Evolutionary conservation across 2,797 vertebrate genomes (phyloP), one percentile per base, ranked within the genome.

Genomic region (Hylomyscus alleni): DNA sequence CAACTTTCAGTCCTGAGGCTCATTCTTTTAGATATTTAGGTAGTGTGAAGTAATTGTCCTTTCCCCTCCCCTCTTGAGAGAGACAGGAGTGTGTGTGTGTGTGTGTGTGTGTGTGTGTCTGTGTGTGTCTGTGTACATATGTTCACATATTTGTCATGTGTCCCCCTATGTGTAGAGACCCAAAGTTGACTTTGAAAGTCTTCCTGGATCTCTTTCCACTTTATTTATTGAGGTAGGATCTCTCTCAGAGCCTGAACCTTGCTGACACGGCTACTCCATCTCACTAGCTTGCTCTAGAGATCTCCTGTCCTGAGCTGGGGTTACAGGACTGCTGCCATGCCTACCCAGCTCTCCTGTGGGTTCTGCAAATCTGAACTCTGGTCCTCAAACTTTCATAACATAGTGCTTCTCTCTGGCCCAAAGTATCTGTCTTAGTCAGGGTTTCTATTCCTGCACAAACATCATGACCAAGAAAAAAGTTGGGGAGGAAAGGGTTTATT

Each of bases 41-140:
- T 52, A 94, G n/a, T 89, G 86, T 92, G 26, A 54, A 82, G 80
- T 65, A 47, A 84, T 47, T 84, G 40, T 65, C 11, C 40, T 84
- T 34, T 7, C 10, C 10, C 4, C 4, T 15, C 37, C n/a, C 7
- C 34, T 9, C 7, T 24, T 24, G 19, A 67, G 13, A 67, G 29
- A 2, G 26, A 11, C 14, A 22, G 8, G 58, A 9, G 0, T 24
- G 0, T 20, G 14, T 19, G 24, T 44, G 7, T 81, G 19, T 80
- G 34, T 72, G 69, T 72, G n/a, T 76, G 73, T 37, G 20, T 76
- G 40, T 44, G 73, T 78, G 31, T 78, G 15, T 15, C 5, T 76
- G 75, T 50, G 44, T 31, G 24, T 76, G 17, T 19, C 17, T 72
- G 69, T 72, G n/a, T 44, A 5, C 3, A 0, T 40, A 19, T 44